Conservation (phyloP, 2,113 vertebrate species). For the Neopipo cinnamomea region DNA sequence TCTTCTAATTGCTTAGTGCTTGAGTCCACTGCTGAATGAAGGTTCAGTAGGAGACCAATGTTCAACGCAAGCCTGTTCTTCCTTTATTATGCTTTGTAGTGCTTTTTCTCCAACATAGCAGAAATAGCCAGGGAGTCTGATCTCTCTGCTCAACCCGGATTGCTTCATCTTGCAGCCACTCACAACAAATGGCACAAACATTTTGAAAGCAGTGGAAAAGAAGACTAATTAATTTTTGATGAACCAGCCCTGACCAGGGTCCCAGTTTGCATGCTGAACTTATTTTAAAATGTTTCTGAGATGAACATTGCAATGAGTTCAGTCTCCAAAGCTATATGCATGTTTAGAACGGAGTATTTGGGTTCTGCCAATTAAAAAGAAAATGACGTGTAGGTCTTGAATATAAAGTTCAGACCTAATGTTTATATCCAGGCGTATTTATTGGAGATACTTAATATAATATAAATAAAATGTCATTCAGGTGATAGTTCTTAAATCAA, state of each 20-base stretch:
- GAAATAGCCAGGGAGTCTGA: not conserved
- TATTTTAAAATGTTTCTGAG: not conserved
- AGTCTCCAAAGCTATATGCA: not conserved
- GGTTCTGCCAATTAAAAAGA: not conserved
- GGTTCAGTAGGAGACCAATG: not conserved
- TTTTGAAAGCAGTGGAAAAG: not conserved
- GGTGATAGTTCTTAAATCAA: not conserved
- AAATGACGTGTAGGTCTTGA: not conserved
- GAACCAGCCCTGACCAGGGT: not conserved
- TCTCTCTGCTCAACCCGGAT: not conserved
- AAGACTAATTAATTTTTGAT: not conserved
- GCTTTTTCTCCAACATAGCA: not conserved
- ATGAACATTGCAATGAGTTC: not conserved
- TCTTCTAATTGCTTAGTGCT: not conserved
- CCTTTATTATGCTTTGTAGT: not conserved
- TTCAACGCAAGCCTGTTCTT: not conserved
- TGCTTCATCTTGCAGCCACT: not conserved
- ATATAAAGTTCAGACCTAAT: not conserved
- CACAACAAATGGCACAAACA: not conserved
- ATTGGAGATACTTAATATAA: not conserved
- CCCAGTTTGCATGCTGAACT: not conserved
- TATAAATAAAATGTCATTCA: not conserved
- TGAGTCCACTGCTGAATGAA: not conserved
- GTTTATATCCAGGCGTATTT: not conserved
- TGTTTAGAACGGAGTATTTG: not conserved